phyloP scores from a whole-genome alignment of 2,797 vertebrate genomes.

The Psittacula echo region DNA sequence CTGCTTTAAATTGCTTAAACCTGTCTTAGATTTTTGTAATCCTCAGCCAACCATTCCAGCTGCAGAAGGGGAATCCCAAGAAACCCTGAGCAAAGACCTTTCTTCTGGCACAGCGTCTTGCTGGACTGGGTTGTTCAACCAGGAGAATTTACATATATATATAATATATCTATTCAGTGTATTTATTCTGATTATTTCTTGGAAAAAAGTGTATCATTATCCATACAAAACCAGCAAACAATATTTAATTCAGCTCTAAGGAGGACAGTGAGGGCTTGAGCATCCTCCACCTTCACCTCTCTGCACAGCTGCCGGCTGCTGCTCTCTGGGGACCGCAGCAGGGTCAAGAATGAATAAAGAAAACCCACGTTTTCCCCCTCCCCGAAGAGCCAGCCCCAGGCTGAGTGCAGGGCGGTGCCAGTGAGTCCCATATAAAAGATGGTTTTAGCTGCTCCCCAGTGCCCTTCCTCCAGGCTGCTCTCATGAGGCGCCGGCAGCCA shows the following conservation, averaged over 20 bases:
- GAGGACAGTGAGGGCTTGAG: neutral
- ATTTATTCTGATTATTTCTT: neutral
- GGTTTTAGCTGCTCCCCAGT: accelerated
- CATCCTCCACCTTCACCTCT: neutral
- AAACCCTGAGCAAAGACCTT: neutral
- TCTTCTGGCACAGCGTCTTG: accelerated
- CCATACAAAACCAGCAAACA: neutral
- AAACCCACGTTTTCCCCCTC: neutral
- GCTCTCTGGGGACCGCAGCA: accelerated
- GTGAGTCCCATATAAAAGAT: neutral
- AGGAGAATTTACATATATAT: neutral
- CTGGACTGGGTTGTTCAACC: neutral
- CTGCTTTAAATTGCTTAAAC: neutral
- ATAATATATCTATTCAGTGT: neutral
- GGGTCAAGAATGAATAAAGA: neutral
- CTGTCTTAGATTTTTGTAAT: neutral
- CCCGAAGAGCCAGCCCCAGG: accelerated
- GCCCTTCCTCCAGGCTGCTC: neutral
- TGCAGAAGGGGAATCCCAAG: accelerated
- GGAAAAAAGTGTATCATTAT: neutral
- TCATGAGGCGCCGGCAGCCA: accelerated
- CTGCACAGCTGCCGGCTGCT: accelerated
- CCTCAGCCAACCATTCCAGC: accelerated
- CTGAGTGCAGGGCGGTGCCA: accelerated
- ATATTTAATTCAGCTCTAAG: neutral